Base-by-base conservation (phyloP, 2,113 vertebrate species). In the Mixornis gularis region DNA sequence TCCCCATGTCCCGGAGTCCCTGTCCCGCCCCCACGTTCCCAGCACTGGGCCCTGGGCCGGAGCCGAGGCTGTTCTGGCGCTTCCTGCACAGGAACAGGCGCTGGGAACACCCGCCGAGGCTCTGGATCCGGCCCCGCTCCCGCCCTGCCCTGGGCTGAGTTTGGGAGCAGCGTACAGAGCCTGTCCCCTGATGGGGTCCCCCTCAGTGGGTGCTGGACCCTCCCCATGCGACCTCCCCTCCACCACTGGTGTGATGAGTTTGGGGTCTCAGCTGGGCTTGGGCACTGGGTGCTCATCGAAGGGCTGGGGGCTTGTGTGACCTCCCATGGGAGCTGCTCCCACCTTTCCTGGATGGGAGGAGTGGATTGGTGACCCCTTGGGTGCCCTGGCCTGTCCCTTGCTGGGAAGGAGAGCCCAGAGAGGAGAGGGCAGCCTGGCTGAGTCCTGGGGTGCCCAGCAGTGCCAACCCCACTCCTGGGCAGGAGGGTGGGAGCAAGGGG, bases 41-140 rank as follows among this genome's bases (percentile, higher is more conserved):
- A 24, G 16, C 6, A 13, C 78, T 87, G 41, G 1, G 77, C 60
- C 46, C 85, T 85, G 82, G 86, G 92, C 91, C 4, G 4, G 85
- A 80, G 92, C 90, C 40, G 90, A 84, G 74, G 70, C 88, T 2
- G 81, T 64, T 82, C 78, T 66, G 79, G 34, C 6, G 56, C 79
- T 95, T 96, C 95, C 95, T 95, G 95, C 24, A 3, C 89, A 90
- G 94, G 92, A 96, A 85, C 91, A 85, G 71, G 72, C 76, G 3
- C 86, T 94, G 95, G 92, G 30, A 94, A 90, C 89, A 84, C 87
- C 87, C 90, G 16, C 51, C 62, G 1, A 25, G 69, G 77, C 64
- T 16, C 46, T 7, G 72, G 78, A 91, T 95, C 87, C 40, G 27
- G 78, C 81, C 80, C 69, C 0, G 7, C 84, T 91, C 84, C 83